Conservation (phyloP, 2,113 vertebrate genomes). For the Indicator indicator region DNA sequence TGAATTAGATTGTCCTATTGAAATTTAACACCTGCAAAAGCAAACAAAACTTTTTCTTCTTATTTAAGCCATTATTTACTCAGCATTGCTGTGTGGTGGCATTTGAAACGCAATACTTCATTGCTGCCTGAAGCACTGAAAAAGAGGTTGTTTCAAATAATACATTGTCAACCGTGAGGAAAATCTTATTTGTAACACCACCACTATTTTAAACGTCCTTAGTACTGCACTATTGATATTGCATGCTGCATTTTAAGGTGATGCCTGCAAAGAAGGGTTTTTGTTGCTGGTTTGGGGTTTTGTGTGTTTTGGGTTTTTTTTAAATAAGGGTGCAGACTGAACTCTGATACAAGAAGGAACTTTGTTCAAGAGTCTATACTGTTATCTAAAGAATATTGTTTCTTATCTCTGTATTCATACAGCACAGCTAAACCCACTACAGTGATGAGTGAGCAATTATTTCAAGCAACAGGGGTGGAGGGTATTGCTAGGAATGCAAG, state of each 20-base stretch:
- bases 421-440: slow-evolving; percentile 29
- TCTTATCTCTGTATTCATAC: slow-evolving; percentile 47
- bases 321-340: slow-evolving; percentile 46
- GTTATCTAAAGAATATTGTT: slow-evolving; percentile 60
- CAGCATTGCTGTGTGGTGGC: slow-evolving; percentile 5
- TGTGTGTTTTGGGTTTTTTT: neutral
- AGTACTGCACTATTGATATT: neutral
- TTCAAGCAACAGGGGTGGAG: slow-evolving; percentile 30
- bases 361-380: slow-evolving; percentile 46
- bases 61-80: slow-evolving; percentile 59
- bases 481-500: neutral
- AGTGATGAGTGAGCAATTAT: slow-evolving; percentile 65
- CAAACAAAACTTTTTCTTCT: slow-evolving; percentile 48
- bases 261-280: neutral
- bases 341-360: slow-evolving; percentile 60
- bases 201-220: neutral
- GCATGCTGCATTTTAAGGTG: neutral
- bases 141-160: neutral
- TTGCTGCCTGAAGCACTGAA: slow-evolving; percentile 22
- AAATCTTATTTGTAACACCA: neutral
- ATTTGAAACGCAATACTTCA: slow-evolving; percentile 65
- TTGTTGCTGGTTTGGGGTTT: neutral
- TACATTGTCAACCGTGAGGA: neutral
- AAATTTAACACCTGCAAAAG: slow-evolving; percentile 63
- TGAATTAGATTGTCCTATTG: slow-evolving; percentile 59